Conservation (phyloP, 2,797 vertebrate genomes). For the Anas flavirostris region DNA sequence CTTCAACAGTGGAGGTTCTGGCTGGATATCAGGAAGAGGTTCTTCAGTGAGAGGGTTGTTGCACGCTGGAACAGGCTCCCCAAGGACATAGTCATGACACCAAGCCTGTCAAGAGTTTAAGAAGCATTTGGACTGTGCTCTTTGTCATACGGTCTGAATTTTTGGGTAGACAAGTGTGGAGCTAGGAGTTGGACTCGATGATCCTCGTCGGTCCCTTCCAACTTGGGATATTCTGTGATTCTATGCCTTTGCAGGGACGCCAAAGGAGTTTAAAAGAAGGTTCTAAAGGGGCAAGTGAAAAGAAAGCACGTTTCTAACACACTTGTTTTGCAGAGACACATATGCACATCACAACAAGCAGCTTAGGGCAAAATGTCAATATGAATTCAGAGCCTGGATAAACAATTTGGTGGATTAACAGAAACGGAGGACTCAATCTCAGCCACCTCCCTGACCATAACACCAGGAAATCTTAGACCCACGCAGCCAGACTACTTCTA, state of each 20-base stretch:
- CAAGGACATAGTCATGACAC: too few species aligned
- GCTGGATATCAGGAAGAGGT: too few species aligned
- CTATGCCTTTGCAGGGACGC: not conserved
- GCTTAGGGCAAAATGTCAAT: not conserved
- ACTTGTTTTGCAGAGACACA: not conserved
- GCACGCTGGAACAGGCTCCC: too few species aligned
- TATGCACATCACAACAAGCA: not conserved
- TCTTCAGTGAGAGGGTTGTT: too few species aligned
- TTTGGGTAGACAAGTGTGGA: too few species aligned
- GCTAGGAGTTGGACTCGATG: too few species aligned
- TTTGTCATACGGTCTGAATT: too few species aligned
- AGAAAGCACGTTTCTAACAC: not conserved
- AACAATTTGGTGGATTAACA: not conserved
- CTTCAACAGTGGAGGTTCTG: too few species aligned
- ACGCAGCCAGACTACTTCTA: not conserved
- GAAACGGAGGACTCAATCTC: not conserved
- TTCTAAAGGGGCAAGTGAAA: not conserved
- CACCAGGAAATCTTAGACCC: not conserved
- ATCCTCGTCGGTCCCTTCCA: too few species aligned
- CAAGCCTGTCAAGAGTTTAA: too few species aligned
- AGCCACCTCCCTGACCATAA: not conserved
- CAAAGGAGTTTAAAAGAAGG: not conserved
- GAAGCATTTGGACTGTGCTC: too few species aligned
- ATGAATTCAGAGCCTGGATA: not conserved
- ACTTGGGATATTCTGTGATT: too few species aligned